phyloP scores from a whole-genome alignment of 2,797 vertebrate species.

The Scleropages formosus region DNA sequence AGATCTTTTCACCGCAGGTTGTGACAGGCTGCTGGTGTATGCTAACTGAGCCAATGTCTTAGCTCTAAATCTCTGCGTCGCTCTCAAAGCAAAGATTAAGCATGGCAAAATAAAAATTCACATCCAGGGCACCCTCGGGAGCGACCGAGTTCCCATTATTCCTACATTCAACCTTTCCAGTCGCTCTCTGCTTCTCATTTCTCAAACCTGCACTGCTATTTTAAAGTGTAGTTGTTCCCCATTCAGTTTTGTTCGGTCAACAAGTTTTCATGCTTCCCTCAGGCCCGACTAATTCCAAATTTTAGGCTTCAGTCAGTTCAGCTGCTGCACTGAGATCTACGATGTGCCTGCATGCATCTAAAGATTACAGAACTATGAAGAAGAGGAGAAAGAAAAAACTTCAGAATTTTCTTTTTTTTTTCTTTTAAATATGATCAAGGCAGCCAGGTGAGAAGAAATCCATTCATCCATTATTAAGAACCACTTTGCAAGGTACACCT shows the following conservation, averaged over 20 bases:
- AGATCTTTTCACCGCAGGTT: constrained; percentile 24
- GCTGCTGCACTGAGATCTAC: background rate
- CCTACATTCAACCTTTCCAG: constrained; percentile 22
- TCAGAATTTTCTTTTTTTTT: too few relatives aligned
- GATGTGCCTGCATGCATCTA: background rate
- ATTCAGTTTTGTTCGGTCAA: background rate
- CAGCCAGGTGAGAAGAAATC: too few relatives aligned
- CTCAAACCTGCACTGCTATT: constrained; percentile 3
- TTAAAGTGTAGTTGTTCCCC: background rate
- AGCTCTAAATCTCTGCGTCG: constrained; percentile 9
- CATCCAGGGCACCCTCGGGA: background rate
- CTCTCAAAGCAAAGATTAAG: constrained; percentile 27
- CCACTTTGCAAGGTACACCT: too few relatives aligned
- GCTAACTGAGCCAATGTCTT: constrained; percentile 2
- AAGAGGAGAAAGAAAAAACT: too few relatives aligned
- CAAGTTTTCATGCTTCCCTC: too few relatives aligned
- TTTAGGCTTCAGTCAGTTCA: background rate
- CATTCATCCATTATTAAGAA: too few relatives aligned
- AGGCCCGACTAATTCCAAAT: constrained; percentile 2
- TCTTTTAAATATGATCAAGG: too few relatives aligned
- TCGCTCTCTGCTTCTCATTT: constrained; percentile 2
- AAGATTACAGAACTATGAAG: too few relatives aligned
- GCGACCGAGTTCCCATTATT: constrained; percentile 11
- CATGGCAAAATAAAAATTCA: constrained; percentile 24
- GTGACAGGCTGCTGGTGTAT: constrained; percentile 4